These are phyloP conservation scores for Drosophila paulistorum DNA, from an alignment of 1,140 invertebrate genomes.

Conservation along the genomic window DNA sequence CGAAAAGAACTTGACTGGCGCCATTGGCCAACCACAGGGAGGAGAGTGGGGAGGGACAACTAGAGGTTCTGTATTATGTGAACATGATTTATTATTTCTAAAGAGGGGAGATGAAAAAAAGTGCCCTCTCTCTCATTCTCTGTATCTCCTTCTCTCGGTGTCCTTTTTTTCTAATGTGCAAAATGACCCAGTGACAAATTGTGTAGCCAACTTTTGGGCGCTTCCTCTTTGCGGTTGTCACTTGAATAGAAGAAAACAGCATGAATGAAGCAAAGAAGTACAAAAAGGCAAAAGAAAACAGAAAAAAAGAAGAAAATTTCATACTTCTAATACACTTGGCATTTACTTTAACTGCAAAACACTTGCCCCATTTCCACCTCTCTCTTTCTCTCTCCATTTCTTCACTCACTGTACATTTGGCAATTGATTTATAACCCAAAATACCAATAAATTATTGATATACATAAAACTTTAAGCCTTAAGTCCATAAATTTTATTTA, in stretches of 20 bases:
- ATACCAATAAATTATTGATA: conserved; percentile 69
- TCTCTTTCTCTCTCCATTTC: not conserved
- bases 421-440: conserved; percentile 52
- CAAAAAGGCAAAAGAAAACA: not conserved
- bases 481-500: conserved; percentile 46
- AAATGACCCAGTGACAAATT: conserved; percentile 72
- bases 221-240: conserved; percentile 19
- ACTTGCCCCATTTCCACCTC: conserved; percentile 32
- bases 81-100: conserved; percentile 65
- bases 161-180: conserved; percentile 54
- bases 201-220: conserved; percentile 61
- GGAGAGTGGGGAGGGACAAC: not conserved
- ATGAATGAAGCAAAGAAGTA: not conserved
- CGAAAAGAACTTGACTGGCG: conserved; percentile 53
- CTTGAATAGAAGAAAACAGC: conserved; percentile 10
- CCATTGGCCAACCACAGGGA: conserved; percentile 53
- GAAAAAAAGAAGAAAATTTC: conserved; percentile 14
- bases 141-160: conserved; percentile 1
- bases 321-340: conserved; percentile 36
- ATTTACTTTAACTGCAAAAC: conserved; percentile 57
- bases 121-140: not conserved
- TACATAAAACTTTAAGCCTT: conserved; percentile 31
- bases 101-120: conserved; percentile 9
- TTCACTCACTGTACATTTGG: not conserved
- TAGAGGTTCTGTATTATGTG: conserved; percentile 35